phyloP scores from a whole-genome alignment of 2,113 vertebrate species.

The Pseudopipra pipra region DNA sequence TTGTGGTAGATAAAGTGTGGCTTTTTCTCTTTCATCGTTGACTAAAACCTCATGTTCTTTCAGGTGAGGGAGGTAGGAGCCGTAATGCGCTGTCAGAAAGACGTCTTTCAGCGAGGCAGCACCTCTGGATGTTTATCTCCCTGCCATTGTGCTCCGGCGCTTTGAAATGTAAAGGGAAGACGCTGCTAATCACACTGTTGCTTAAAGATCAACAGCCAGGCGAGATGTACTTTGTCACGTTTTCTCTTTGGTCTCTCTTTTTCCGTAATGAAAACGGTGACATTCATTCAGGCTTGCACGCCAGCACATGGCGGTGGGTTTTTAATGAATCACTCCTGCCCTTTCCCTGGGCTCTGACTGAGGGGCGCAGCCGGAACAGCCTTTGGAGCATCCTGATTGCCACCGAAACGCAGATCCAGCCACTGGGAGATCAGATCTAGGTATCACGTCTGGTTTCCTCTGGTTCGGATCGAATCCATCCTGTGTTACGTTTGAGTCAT shows the following conservation, averaged over 20 bases:
- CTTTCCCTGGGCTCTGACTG: neutral
- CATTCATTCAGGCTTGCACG: neutral
- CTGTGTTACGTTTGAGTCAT: fast-evolving
- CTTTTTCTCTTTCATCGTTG: slow-evolving; percentile 48
- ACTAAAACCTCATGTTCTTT: slow-evolving; percentile 41
- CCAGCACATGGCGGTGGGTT: neutral
- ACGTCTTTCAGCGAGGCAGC: slow-evolving; percentile 37
- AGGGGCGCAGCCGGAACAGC: neutral
- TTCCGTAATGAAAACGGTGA: slow-evolving; percentile 39
- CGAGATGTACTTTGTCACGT: slow-evolving; percentile 53
- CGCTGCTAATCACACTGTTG: slow-evolving; percentile 46
- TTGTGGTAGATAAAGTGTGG: slow-evolving; percentile 10
- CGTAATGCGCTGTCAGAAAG: slow-evolving; percentile 13
- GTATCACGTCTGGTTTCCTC: neutral
- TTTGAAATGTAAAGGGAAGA: slow-evolving; percentile 54
- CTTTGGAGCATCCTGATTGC: neutral
- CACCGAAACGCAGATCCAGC: neutral
- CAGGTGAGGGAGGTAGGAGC: neutral
- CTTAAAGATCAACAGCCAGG: slow-evolving; percentile 61
- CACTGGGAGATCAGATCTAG: fast-evolving
- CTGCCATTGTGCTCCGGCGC: slow-evolving; percentile 26
- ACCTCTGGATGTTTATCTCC: slow-evolving; percentile 57
- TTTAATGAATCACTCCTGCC: neutral
- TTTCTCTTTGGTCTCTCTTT: slow-evolving; percentile 51
- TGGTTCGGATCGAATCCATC: neutral